phyloP scores from a whole-genome alignment of 2,888 invertebrate species.

The Fragum sueziense region DNA sequence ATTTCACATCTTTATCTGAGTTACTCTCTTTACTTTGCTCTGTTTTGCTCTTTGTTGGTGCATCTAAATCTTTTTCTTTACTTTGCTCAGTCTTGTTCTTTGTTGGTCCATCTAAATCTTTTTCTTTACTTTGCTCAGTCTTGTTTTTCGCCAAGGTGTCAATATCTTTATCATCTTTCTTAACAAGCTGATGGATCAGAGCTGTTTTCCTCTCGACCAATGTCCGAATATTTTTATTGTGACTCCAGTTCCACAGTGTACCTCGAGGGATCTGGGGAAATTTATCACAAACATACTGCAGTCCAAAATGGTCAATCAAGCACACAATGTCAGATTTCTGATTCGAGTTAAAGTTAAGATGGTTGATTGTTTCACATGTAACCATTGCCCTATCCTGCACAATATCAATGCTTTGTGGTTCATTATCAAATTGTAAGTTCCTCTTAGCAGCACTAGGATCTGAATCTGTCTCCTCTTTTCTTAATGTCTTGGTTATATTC shows the following conservation, averaged over 20 bases:
- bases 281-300: slow-evolving; percentile 51
- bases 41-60: background rate
- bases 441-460: background rate
- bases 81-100: background rate
- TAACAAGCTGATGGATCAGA: background rate
- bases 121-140: background rate
- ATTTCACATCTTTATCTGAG: background rate
- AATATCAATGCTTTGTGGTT: slow-evolving; percentile 43
- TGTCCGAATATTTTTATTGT: slow-evolving; percentile 41
- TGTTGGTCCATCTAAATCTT: background rate
- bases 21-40: background rate
- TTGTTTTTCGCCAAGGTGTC: background rate
- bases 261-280: slow-evolving; percentile 53
- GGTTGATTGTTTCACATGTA: slow-evolving; percentile 35
- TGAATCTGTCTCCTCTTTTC: background rate
- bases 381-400: slow-evolving; percentile 44
- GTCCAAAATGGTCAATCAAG: slow-evolving; percentile 53
- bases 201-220: slow-evolving; percentile 34
- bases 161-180: background rate
- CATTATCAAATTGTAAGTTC: slow-evolving; percentile 23
- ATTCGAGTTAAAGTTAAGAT: slow-evolving; percentile 37
- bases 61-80: background rate
- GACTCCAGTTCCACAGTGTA: slow-evolving; percentile 59
- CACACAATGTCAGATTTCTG: slow-evolving; percentile 57
- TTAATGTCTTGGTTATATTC: slow-evolving; percentile 33